Conservation (phyloP, 2,888 invertebrate genomes). For the Synanthedon vespiformis region DNA sequence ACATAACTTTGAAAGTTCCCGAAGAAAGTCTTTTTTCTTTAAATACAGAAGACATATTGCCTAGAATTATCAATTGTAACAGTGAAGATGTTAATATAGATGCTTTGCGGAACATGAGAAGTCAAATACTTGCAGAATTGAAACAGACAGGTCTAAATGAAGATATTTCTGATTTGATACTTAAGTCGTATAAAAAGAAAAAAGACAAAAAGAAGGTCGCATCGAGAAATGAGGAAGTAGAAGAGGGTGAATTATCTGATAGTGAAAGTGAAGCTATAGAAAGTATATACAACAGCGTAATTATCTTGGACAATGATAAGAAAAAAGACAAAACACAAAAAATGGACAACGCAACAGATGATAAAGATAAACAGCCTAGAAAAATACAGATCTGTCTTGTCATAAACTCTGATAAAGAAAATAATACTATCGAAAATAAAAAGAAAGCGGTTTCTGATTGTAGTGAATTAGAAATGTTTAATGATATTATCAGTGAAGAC, state of each 20-base stretch:
- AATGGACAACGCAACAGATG: slow-evolving; percentile 12
- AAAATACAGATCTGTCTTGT: slow-evolving; percentile 51
- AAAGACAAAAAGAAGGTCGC: slow-evolving; percentile 13
- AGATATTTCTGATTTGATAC: slow-evolving; percentile 56
- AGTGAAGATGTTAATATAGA: slow-evolving; percentile 59
- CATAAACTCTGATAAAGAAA: slow-evolving; percentile 25
- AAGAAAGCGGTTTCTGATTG: slow-evolving; percentile 13
- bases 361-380: slow-evolving; percentile 23
- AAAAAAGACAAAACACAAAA: slow-evolving; percentile 6
- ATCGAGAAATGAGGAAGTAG: slow-evolving; percentile 34
- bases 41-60: slow-evolving; percentile 53
- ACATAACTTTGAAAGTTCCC: slow-evolving; percentile 58
- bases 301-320: slow-evolving; percentile 29
- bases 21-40: slow-evolving; percentile 49
- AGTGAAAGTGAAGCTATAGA: slow-evolving; percentile 60
- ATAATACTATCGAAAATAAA: slow-evolving; percentile 1
- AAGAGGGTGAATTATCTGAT: slow-evolving; percentile 61
- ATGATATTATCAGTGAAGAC: background rate
- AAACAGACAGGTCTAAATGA: slow-evolving; percentile 52
- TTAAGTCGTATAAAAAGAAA: slow-evolving; percentile 45
- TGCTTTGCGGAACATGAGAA: slow-evolving; percentile 55
- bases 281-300: slow-evolving; percentile 50
- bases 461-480: slow-evolving; percentile 36
- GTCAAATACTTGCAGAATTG: slow-evolving; percentile 59
- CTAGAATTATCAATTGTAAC: slow-evolving; percentile 52